Conservation (phyloP, 2,888 invertebrate genomes). For the Drosophila cognata region DNA sequence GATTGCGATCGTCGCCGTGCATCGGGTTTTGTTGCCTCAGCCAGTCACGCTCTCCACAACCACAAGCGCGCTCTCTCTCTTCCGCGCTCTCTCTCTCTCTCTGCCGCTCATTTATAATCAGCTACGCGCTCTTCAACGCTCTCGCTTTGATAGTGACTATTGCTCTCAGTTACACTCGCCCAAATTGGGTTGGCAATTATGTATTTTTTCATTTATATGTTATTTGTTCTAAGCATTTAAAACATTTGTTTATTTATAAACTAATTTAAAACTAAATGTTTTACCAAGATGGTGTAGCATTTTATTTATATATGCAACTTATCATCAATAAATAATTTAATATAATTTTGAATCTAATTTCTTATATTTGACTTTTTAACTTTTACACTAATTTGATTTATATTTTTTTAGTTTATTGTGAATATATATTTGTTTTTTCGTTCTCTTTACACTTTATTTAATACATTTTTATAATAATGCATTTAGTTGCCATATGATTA, state of each 20-base stretch:
- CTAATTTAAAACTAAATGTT: neutral
- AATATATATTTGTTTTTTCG: neutral
- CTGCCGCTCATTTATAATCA: conserved; percentile 22
- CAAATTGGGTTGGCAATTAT: neutral
- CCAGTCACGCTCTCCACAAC: conserved; percentile 2
- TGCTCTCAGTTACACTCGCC: conserved; percentile 38
- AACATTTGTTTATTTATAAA: neutral
- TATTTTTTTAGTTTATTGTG: neutral
- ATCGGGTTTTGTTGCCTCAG: conserved; percentile 71
- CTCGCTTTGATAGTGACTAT: neutral
- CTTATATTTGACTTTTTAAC: neutral
- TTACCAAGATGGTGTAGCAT: neutral
- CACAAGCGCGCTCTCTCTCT: neutral
- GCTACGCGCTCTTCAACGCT: conserved; percentile 14
- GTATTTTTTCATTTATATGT: neutral
- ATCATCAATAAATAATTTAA: neutral
- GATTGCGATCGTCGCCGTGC: conserved; percentile 67
- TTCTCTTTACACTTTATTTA: neutral
- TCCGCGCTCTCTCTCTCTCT: conserved; percentile 3
- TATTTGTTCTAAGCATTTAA: neutral
- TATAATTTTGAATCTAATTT: neutral
- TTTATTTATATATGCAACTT: neutral
- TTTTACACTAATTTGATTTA: neutral
- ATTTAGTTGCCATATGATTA: neutral
- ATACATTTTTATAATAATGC: neutral